Evolutionary conservation across 2,888 invertebrate genomes (phyloP), one percentile per base, ranked within the genome.

Genomic region (Merodon equestris): DNA sequence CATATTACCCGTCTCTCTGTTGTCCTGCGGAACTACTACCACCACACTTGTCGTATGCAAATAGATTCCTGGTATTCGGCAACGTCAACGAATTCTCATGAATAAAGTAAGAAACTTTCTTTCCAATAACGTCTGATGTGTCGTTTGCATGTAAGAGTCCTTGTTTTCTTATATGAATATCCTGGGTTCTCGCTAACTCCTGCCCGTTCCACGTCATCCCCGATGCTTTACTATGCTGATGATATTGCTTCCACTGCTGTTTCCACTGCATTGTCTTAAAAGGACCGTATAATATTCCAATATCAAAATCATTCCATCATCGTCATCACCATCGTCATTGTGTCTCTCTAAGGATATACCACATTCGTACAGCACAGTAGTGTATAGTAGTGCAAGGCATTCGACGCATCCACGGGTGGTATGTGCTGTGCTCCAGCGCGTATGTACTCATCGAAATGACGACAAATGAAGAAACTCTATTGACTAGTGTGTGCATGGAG

Each of bases 241-340:
- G 64, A 60, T 66, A 71, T 66, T 76, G 60, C 66, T 64, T 42
- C 60, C 27, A 58, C 58, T 68, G 54, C 56, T 48, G 67, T 47
- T 70, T 27, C 27, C 27, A 47, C 9, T 10, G 3, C 40, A 77
- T 77, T 77, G 77, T 77, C 53, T 72, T 44, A 44, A 63, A 77
- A 77, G 76, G 19, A 77, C 47, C 61, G 72, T 45, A 77, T 77
- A 77, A 77, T 72, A 72, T 77, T 53, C 72, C 72, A 68, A 77
- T 77, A 77, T 63, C 72, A 77, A 61, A 77, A 72, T 72, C 72
- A 77, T 77, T 77, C 63, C 72, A 67, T 72, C 77, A 67, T 68
- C 71, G 71, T 71, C 70, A 70, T 71, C 72, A 48, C 50, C 70
- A 57, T 57, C 48, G 57, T 57, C 77, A 67, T 72, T 72, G 77